Base-by-base conservation (phyloP, 2,113 vertebrate species). In the Trachemys scripta region DNA sequence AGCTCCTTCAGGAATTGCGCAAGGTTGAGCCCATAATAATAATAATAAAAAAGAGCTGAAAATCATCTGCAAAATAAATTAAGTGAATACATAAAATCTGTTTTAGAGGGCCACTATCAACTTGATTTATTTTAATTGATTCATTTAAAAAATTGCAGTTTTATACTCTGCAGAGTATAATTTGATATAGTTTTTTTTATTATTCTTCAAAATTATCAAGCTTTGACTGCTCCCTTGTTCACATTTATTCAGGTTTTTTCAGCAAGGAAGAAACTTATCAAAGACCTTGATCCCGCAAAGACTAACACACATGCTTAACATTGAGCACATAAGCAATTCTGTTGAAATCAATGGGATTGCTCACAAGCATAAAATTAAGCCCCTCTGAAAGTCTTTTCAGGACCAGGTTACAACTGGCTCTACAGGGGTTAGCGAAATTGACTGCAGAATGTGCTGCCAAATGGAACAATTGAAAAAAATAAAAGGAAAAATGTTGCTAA, bases 311-410 rank as follows among this genome's bases (percentile, higher is more conserved):
- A 8, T 45, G 42, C 24, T 76, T 76, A 45, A 1, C 56, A 87
- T 82, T 87, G 25, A 69, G 8, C 10, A 38, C 2, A 13, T 20
- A 1, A 25, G 1, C 0, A 3, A 6, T 13, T 1, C 19, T 57
- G 75, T 79, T 69, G 4, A 75, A 56, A 79, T 80, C 50, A 69
- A 42, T 80, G 7, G 7, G 31, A 24, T 9, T 24, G 51, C 6
- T 56, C 29, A 87, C 53, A 51, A 1, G 3, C 8, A 22, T 14
- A 5, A 90, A 57, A 4, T 78, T 78, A 17, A 35, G 27, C 2
- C 10, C 2, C 22, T 53, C 31, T 2, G 14, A 31, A 81, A 57
- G 22, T 84, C 31, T 65, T 65, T 65, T 16, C 62, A 65, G 62
- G 16, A 19, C 16, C 3, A 19, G 31, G 16, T 8, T 31, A n/a